Conservation (phyloP, 2,888 invertebrate genomes). For the Disparrhopalites patrizii region DNA sequence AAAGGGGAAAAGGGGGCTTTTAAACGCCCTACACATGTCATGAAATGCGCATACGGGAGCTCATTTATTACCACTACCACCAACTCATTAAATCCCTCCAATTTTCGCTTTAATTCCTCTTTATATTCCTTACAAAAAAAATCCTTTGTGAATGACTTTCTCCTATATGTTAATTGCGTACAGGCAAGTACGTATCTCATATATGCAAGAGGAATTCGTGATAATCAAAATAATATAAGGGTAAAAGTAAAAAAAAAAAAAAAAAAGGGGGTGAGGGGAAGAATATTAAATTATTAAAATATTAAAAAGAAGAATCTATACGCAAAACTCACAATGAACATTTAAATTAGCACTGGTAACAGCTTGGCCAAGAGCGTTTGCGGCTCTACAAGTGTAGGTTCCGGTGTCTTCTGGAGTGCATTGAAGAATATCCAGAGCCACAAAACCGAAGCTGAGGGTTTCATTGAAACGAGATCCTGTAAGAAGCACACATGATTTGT, state of each 20-base stretch:
- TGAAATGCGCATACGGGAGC: no score
- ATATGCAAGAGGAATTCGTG: no score
- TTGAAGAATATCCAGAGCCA: constrained; percentile 91
- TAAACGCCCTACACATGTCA: no score
- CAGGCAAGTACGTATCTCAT: no score
- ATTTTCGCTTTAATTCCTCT: no score
- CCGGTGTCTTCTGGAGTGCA: constrained; percentile 95
- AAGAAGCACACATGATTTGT: constrained; percentile 32
- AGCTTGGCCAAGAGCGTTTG: constrained; percentile 86
- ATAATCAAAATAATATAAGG: no score
- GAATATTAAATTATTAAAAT: background rate
- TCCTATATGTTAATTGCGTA: no score
- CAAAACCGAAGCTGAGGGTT: constrained; percentile 95
- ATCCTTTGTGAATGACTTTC: no score
- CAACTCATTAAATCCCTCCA: no score
- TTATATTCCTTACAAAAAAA: no score
- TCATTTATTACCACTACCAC: no score
- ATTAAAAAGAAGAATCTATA: background rate
- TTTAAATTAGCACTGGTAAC: constrained; percentile 83
- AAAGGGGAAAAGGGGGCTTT: no score
- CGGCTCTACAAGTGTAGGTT: constrained; percentile 88
- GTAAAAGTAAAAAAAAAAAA: constrained; percentile 30
- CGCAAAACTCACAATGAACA: constrained; percentile 64
- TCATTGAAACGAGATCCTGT: constrained; percentile 85
- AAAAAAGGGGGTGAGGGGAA: background rate